A percentile compares a stretch with the other conserved stretches of the same genome.
Evolutionary conservation across 2,797 vertebrate genomes (phyloP).

Genomic region (Calcarius lapponicus): DNA sequence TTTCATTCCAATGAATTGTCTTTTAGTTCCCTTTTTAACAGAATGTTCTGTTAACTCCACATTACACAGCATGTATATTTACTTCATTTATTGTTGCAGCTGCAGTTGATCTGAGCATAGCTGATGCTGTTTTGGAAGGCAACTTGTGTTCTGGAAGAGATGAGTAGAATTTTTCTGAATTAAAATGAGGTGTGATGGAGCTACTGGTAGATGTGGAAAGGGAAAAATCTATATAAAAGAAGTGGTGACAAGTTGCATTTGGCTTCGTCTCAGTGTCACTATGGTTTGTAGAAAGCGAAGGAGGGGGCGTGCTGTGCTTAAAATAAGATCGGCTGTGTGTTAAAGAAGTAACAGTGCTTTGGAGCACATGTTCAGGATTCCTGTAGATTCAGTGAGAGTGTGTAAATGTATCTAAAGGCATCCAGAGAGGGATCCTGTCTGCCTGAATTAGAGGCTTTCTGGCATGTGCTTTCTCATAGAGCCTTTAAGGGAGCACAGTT

Average conservation of each 20-base stretch:
- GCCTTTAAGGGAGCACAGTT: not conserved
- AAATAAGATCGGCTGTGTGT: not conserved
- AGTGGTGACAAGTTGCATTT: not conserved
- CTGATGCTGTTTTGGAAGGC: not conserved
- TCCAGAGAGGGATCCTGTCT: not conserved
- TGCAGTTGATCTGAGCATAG: not conserved
- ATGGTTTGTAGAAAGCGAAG: not conserved
- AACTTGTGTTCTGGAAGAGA: conserved; percentile 1
- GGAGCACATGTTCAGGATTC: not conserved
- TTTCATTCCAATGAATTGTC: not conserved
- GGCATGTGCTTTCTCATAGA: not conserved
- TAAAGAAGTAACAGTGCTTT: not conserved
- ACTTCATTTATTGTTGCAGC: not conserved
- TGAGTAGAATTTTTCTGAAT: conserved; percentile 1
- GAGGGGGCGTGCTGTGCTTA: not conserved
- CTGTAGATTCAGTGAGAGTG: not conserved
- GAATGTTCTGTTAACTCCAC: not conserved
- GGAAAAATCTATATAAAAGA: not conserved
- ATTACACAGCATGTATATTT: not conserved
- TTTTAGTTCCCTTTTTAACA: not conserved
- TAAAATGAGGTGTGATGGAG: not conserved
- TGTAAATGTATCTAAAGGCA: not conserved
- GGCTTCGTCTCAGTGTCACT: not conserved
- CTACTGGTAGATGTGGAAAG: not conserved
- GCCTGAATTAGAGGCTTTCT: not conserved